phyloP scores from a whole-genome alignment of 1,140 invertebrate species.

The Orussus abietinus region DNA sequence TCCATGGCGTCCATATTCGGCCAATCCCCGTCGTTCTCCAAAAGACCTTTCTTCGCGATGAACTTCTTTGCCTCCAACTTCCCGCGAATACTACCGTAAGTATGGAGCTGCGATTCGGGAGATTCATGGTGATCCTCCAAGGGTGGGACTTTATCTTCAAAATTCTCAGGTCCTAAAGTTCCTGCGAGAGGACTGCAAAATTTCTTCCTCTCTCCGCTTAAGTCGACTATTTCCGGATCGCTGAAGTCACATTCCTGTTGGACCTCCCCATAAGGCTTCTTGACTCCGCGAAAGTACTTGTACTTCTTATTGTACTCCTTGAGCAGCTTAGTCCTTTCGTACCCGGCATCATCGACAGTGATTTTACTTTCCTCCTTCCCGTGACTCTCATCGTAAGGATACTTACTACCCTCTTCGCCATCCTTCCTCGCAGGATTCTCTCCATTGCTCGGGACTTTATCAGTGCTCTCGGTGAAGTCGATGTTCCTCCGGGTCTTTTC shows the following conservation, averaged over 20 bases:
- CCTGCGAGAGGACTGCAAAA: too few species aligned
- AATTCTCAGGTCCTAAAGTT: too few species aligned
- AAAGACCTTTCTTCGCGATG: constrained; percentile 34
- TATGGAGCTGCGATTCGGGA: constrained; percentile 28
- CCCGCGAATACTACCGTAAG: constrained; percentile 49
- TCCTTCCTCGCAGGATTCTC: neutral
- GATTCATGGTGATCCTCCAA: constrained; percentile 17
- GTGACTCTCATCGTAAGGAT: neutral
- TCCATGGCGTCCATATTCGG: constrained; percentile 71
- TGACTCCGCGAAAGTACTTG: constrained; percentile 1
- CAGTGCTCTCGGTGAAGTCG: constrained; percentile 21
- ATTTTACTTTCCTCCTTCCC: too few species aligned
- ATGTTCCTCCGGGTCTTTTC: constrained; percentile 23
- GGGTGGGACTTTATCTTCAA: neutral
- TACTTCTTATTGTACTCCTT: constrained; percentile 8
- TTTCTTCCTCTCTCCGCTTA: too few species aligned
- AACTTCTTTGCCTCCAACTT: constrained; percentile 52
- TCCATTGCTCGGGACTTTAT: neutral
- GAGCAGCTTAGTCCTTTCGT: neutral
- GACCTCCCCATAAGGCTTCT: constrained; percentile 3
- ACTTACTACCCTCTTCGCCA: too few species aligned
- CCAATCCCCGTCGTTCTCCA: constrained; percentile 49
- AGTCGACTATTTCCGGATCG: constrained; percentile 33
- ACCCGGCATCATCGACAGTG: too few species aligned
- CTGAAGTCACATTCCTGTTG: constrained; percentile 17